phyloP scores from a whole-genome alignment of 2,113 vertebrate species.

The Calyptomena viridis region DNA sequence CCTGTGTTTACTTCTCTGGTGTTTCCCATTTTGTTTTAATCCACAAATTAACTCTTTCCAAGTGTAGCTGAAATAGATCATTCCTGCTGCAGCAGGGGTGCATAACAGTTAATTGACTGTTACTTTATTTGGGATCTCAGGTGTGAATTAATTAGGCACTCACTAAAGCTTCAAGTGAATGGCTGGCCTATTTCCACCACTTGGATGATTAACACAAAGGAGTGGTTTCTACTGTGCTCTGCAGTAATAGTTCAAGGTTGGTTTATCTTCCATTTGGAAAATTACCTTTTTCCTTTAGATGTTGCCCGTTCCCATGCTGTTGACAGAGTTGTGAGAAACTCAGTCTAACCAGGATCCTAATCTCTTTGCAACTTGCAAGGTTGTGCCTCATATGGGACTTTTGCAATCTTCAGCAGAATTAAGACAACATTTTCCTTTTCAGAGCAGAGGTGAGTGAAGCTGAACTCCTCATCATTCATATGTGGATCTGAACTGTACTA shows the following conservation, averaged over 20 bases:
- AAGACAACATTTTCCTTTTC: not conserved
- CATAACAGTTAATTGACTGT: not conserved
- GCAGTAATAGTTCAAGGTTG: not conserved
- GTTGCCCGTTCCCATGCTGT: not conserved
- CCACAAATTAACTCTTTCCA: not conserved
- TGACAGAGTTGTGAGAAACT: not conserved
- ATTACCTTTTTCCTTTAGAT: not conserved
- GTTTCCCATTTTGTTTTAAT: not conserved
- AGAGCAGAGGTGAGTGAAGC: not conserved
- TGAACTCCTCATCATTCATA: not conserved
- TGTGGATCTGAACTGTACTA: not conserved
- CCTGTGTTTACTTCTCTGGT: not conserved
- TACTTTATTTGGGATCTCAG: not conserved
- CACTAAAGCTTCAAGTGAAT: not conserved
- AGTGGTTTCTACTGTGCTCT: not conserved
- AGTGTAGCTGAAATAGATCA: not conserved
- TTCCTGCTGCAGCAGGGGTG: not conserved
- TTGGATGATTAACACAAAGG: not conserved
- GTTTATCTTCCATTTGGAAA: not conserved
- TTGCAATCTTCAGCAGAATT: not conserved
- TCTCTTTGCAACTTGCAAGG: not conserved
- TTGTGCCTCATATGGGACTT: not conserved
- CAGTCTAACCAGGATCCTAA: not conserved
- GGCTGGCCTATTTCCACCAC: not conserved
- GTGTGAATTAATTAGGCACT: not conserved